Conservation (phyloP, 2,797 vertebrate genomes). For the Rallus crepitans region DNA sequence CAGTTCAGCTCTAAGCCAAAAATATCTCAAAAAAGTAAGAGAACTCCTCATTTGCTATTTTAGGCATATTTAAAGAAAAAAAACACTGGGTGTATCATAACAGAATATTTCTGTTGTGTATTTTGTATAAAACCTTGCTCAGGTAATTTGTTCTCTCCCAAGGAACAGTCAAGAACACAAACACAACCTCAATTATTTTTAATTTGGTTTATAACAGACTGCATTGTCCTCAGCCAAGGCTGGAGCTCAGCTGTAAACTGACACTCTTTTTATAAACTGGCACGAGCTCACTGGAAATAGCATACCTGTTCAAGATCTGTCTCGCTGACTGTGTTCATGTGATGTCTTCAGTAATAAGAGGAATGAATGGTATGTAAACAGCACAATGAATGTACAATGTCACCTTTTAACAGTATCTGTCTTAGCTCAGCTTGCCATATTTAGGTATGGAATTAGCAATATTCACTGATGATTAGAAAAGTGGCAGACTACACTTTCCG, state of each 20-base stretch:
- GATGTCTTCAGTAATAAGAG: conserved; percentile 1
- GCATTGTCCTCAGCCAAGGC: not conserved
- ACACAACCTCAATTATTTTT: not conserved
- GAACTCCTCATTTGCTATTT: not conserved
- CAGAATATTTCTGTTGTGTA: not conserved
- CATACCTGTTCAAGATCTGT: not conserved
- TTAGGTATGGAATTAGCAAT: not conserved
- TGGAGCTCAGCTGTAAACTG: not conserved
- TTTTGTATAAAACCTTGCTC: not conserved
- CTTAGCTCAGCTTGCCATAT: not conserved
- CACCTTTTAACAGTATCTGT: not conserved
- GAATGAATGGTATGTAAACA: conserved; percentile 56
- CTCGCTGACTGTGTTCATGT: not conserved
- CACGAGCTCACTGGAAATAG: not conserved
- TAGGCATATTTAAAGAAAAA: not conserved
- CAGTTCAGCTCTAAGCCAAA: not conserved
- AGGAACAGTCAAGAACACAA: not conserved
- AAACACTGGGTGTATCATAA: not conserved
- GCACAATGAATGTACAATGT: conserved; percentile 12
- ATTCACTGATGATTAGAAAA: not conserved
- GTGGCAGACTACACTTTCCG: not conserved
- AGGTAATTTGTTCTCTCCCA: not conserved
- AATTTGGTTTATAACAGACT: not conserved
- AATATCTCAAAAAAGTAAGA: not conserved
- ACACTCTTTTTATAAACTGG: not conserved